A percentile compares a stretch with the other conserved stretches of the same genome.
These are phyloP conservation scores for Hydrochoerus hydrochaeris DNA, from an alignment of 2,113 vertebrate genomes.

Conservation along the genomic window DNA sequence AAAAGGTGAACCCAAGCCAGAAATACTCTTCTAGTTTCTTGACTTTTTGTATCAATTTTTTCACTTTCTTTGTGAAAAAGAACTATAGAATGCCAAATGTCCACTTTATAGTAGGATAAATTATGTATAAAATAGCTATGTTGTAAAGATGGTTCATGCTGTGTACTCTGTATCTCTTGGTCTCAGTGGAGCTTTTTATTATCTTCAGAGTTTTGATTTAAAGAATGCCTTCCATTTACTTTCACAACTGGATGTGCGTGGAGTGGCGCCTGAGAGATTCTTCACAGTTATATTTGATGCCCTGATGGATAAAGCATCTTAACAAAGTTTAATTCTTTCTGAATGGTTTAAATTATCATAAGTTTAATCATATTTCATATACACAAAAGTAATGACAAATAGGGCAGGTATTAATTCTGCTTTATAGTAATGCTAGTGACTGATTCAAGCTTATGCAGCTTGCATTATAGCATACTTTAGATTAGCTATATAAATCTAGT, in stretches of 20 bases:
- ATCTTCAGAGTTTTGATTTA: not conserved
- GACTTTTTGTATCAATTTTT: not conserved
- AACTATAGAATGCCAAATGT: not conserved
- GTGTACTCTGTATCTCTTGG: not conserved
- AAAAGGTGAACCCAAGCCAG: not conserved
- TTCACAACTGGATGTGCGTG: not conserved
- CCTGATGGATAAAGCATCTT: not conserved
- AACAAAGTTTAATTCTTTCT: not conserved
- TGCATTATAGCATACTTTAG: not conserved
- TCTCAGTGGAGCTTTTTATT: not conserved
- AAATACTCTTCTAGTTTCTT: not conserved
- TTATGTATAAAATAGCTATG: not conserved
- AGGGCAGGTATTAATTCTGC: not conserved
- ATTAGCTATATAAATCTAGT: not conserved
- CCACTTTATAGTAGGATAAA: not conserved
- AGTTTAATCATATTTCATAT: not conserved
- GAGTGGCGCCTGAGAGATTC: not conserved
- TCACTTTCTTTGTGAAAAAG: not conserved
- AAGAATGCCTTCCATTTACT: not conserved
- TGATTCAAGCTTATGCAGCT: not conserved
- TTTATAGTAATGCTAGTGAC: not conserved
- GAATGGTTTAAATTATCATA: constrained; percentile 2
- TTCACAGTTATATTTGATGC: not conserved
- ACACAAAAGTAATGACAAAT: constrained; percentile 18
- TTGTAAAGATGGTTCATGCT: not conserved